Evolutionary conservation across 2,888 invertebrate species (phyloP).

Genomic region (Scaptomyza polygonia): DNA sequence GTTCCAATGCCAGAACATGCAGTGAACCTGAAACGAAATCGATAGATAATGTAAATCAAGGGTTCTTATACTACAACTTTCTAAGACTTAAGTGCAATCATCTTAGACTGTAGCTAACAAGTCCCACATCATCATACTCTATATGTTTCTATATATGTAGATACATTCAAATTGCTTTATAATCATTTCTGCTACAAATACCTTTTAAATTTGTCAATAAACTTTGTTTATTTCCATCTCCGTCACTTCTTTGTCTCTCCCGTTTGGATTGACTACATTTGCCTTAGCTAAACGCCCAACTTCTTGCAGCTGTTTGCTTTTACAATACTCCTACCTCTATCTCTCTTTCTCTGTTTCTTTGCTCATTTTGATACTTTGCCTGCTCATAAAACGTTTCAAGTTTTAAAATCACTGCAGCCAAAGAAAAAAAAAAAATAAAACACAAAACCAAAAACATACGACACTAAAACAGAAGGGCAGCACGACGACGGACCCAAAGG

Average conservation of each 20-base stretch:
- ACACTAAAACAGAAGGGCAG: background rate
- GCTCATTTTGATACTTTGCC: conserved; percentile 27
- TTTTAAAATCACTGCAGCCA: conserved; percentile 68
- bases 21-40: conserved; percentile 87
- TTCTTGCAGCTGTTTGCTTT: conserved; percentile 71
- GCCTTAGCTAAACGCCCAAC: conserved; percentile 67
- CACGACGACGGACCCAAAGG: too few relatives aligned
- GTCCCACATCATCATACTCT: too few relatives aligned
- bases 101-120: too few relatives aligned
- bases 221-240: conserved; percentile 9
- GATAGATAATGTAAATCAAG: background rate
- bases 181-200: conserved; percentile 16
- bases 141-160: too few relatives aligned
- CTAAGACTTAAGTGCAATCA: background rate
- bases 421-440: conserved; percentile 70
- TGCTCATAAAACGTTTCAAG: conserved; percentile 63
- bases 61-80: background rate
- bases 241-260: background rate
- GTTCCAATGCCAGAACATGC: conserved; percentile 93
- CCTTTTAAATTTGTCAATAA: conserved; percentile 39
- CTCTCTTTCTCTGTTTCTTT: background rate
- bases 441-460: conserved; percentile 36
- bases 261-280: conserved; percentile 53
- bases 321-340: conserved; percentile 17
- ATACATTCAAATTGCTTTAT: conserved; percentile 2